A percentile compares a stretch with the other conserved stretches of the same genome.
phyloP scores from a whole-genome alignment of 1,140 invertebrate genomes.

The Papilio dardanus region DNA sequence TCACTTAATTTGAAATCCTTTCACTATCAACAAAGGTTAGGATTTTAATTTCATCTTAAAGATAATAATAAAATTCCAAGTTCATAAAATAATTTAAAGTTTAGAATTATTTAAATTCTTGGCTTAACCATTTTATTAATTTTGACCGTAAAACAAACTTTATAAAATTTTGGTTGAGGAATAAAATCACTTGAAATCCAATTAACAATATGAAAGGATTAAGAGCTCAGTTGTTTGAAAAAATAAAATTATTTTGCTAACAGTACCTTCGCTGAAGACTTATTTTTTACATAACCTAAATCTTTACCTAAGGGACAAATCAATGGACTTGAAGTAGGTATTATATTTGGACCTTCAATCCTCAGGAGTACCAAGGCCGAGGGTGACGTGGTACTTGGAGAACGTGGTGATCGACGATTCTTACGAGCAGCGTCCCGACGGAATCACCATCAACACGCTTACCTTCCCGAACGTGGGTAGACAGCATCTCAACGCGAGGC shows the following conservation, averaged over 20 bases:
- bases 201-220: not conserved
- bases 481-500: slow-evolving; percentile 89
- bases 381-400: slow-evolving; percentile 92
- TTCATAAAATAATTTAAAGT: not conserved
- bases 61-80: not conserved
- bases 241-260: not conserved
- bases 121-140: not conserved
- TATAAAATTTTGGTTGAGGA: not conserved
- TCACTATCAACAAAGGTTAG: not conserved
- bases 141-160: slow-evolving; percentile 3
- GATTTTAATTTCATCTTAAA: not conserved
- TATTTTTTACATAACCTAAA: not conserved
- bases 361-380: slow-evolving; percentile 89
- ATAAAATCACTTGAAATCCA: not conserved
- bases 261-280: not conserved
- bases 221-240: not conserved
- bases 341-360: slow-evolving; percentile 34
- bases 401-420: slow-evolving; percentile 92
- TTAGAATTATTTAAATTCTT: slow-evolving; percentile 5
- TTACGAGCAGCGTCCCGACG: slow-evolving; percentile 87
- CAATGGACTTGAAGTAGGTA: too few relatives aligned
- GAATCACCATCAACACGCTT: slow-evolving; percentile 89
- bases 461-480: slow-evolving; percentile 88
- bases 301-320: not conserved
- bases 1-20: not conserved